phyloP scores from a whole-genome alignment of 2,113 vertebrate species.

The Scomber scombrus region DNA sequence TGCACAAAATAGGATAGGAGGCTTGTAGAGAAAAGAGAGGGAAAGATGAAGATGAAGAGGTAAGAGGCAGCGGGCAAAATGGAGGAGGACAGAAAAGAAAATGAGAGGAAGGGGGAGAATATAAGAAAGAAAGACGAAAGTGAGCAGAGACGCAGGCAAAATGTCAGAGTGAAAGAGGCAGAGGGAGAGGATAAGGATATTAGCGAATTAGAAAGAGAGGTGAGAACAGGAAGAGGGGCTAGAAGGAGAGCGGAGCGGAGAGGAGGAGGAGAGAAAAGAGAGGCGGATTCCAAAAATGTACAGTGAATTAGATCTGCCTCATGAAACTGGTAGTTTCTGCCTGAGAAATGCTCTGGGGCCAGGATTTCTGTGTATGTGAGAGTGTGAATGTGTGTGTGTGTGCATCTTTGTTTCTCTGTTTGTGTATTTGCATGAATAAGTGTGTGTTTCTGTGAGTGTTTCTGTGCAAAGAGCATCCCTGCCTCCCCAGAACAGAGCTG shows the following conservation, averaged over 20 bases:
- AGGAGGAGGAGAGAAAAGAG: constrained; percentile 46
- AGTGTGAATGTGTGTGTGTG: constrained; percentile 10
- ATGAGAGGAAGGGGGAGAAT: neutral
- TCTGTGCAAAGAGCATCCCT: constrained; percentile 48
- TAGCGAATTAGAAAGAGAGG: constrained; percentile 56
- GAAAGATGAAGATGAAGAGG: neutral
- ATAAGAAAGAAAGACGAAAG: neutral
- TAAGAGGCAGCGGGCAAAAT: constrained; percentile 16
- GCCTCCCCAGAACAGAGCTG: constrained; percentile 50
- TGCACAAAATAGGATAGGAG: neutral
- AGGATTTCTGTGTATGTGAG: constrained; percentile 36
- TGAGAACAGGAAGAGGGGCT: constrained; percentile 42
- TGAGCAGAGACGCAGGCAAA: constrained; percentile 35
- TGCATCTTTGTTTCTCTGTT: neutral
- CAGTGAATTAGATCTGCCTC: constrained; percentile 77
- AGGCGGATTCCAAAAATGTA: constrained; percentile 65
- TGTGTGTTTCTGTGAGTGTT: constrained; percentile 2
- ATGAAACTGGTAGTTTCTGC: constrained; percentile 65
- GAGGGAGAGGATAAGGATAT: constrained; percentile 58
- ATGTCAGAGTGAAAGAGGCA: constrained; percentile 55
- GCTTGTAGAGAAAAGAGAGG: neutral
- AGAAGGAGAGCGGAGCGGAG: constrained; percentile 42
- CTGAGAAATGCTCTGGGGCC: constrained; percentile 56
- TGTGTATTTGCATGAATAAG: constrained; percentile 3
- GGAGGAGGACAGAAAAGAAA: constrained; percentile 21